Percentiles rank a stretch among this genome's conserved stretches.
Evolutionary conservation across 2,113 vertebrate species (phyloP).

Genomic region (Shinisaurus crocodilurus): DNA sequence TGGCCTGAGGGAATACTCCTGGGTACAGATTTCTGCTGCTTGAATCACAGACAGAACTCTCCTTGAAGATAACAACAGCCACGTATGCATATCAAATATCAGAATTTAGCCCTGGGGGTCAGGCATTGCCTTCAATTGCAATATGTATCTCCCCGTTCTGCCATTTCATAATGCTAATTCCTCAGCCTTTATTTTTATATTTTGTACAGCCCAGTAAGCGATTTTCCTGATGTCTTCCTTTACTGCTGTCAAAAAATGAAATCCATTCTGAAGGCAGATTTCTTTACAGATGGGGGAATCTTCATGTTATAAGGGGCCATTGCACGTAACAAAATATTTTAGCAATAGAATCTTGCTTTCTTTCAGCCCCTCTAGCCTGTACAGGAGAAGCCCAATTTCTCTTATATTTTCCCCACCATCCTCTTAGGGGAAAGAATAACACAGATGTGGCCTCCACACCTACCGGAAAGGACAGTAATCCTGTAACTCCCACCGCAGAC

Average conservation of each 20-base stretch:
- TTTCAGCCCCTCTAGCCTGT: neutral
- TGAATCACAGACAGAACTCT: constrained; percentile 6
- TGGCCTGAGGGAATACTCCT: constrained; percentile 15
- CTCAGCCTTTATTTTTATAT: constrained; percentile 5
- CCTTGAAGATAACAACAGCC: constrained; percentile 6
- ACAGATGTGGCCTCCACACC: neutral
- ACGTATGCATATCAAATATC: neutral
- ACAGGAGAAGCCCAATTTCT: neutral
- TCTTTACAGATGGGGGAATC: neutral
- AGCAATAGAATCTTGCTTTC: neutral
- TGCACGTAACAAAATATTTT: neutral
- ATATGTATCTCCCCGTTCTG: neutral
- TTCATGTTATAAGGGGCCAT: neutral
- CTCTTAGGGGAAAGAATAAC: neutral
- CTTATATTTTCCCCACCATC: neutral
- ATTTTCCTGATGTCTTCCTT: neutral
- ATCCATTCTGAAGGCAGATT: neutral
- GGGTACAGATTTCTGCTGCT: constrained; percentile 19
- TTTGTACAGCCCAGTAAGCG: neutral
- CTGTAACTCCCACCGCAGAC: neutral
- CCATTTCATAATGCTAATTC: neutral
- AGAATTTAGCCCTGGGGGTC: constrained; percentile 8
- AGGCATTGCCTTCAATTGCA: neutral
- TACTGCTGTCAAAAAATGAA: neutral
- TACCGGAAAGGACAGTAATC: too few species aligned